These are phyloP conservation scores for Protodeltote pygarga DNA, from an alignment of 2,888 invertebrate genomes.

Conservation along the genomic window DNA sequence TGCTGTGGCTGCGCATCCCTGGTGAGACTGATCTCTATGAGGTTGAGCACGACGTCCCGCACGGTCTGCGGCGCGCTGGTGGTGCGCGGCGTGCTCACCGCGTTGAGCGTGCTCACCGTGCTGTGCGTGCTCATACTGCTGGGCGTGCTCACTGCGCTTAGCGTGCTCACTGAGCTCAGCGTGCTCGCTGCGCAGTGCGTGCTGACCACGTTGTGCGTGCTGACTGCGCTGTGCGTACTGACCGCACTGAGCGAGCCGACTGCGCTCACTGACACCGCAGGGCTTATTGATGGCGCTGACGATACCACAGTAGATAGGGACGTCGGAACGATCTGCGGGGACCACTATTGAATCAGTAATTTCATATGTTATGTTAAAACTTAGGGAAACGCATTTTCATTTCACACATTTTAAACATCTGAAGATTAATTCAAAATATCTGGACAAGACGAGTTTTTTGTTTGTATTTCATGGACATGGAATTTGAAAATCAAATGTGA, in stretches of 20 bases:
- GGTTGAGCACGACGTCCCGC: conserved; percentile 93
- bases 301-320: conserved; percentile 70
- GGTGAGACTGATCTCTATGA: conserved; percentile 93
- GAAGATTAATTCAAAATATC: too few species aligned
- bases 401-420: too few species aligned
- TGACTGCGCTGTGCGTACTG: conserved; percentile 56
- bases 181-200: conserved; percentile 63
- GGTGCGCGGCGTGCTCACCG: conserved; percentile 55
- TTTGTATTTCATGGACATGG: too few species aligned
- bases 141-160: too few species aligned
- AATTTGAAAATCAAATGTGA: too few species aligned
- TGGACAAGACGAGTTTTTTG: too few species aligned
- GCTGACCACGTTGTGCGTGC: conserved; percentile 75
- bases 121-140: conserved; percentile 54
- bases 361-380: too few species aligned
- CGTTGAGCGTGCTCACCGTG: conserved; percentile 26
- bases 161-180: too few species aligned
- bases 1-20: conserved; percentile 87
- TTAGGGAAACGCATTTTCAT: too few species aligned
- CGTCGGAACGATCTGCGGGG: conserved; percentile 54
- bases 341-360: too few species aligned
- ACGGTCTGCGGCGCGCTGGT: conserved; percentile 89
- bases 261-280: conserved; percentile 45
- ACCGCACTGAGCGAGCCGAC: conserved; percentile 27
- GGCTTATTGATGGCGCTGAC: conserved; percentile 61